Evolutionary conservation across 2,888 invertebrate genomes (phyloP).

Genomic region (Troides aeacus): DNA sequence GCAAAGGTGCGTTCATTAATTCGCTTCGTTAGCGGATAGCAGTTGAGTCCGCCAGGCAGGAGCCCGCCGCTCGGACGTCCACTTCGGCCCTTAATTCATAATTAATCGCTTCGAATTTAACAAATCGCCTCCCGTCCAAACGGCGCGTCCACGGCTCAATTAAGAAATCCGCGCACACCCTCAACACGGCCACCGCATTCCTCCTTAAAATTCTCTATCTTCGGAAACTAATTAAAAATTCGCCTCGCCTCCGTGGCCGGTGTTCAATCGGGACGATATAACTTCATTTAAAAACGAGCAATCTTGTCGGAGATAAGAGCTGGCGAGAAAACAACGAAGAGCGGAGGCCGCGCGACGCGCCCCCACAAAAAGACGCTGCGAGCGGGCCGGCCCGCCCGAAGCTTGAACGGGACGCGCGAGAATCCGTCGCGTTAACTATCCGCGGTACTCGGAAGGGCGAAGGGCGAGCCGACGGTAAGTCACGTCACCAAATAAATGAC

Average conservation of each 20-base stretch:
- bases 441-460: constrained; percentile 78
- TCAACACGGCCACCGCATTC: constrained; percentile 71
- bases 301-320: constrained; percentile 77
- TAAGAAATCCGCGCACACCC: constrained; percentile 69
- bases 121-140: constrained; percentile 63
- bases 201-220: constrained; percentile 76
- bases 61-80: constrained; percentile 43
- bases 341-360: constrained; percentile 73
- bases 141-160: constrained; percentile 69
- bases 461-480: constrained; percentile 79
- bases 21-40: constrained; percentile 60
- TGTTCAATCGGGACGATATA: constrained; percentile 78
- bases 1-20: constrained; percentile 64
- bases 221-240: constrained; percentile 81
- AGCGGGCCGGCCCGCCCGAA: constrained; percentile 67
- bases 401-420: constrained; percentile 77
- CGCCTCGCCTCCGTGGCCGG: constrained; percentile 71
- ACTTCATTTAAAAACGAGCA: constrained; percentile 80
- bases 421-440: constrained; percentile 77
- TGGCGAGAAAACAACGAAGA: constrained; percentile 79
- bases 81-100: constrained; percentile 65
- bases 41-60: constrained; percentile 38
- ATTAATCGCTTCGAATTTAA: constrained; percentile 65
- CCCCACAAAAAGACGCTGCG: constrained; percentile 63
- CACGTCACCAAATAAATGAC: constrained; percentile 79